Base-by-base conservation (phyloP, 2,888 invertebrate genomes). In the Villa cingulata region DNA sequence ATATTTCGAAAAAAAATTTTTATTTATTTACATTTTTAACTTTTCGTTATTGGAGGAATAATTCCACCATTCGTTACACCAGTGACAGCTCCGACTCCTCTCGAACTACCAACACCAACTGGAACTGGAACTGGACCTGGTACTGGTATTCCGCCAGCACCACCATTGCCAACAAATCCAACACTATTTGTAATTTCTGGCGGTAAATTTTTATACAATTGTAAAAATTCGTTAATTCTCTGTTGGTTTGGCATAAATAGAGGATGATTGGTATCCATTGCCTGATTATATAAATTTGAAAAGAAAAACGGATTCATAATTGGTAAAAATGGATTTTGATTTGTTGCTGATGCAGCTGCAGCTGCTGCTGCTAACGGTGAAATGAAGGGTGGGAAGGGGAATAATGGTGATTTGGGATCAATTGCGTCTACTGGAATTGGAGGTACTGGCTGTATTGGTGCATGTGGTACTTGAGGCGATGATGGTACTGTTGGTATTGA, bases 181-280 rank as follows among this genome's bases (percentile, higher is more conserved):
- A 32, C 6, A 12, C 3, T 32, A 12, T 12, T 14, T 12, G 29
- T 23, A 6, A 49, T 51, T 37, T 50, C 50, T n/a, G 50, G 41
- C 15, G 53, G 51, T 23, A 54, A 41, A 41, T 54, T 55, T 41
- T 53, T 54, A 27, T 54, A 55, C 10, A 53, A 49, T 23, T 53
- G 53, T 12, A 54, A 23, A 4, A 54, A 37, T 37, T 55, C 54
- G 3, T 9, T 12, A 23, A 51, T 52, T 16, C 52, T 48, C 15
- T 52, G 37, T 48, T 50, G 49, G 20, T 48, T 51, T 34, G 52
- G 50, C 12, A 51, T 37, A 41, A 53, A 53, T 14, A 53, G 37
- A n/a, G n/a, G n/a, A 23, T 48, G 48, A 4, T 48, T 52, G 3
- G 29, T 14, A 12, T 9, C 29, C 12, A 14, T 12, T 19, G 48